Evolutionary conservation across 2,797 vertebrate species (phyloP).

Genomic region (Trachops cirrhosus): DNA sequence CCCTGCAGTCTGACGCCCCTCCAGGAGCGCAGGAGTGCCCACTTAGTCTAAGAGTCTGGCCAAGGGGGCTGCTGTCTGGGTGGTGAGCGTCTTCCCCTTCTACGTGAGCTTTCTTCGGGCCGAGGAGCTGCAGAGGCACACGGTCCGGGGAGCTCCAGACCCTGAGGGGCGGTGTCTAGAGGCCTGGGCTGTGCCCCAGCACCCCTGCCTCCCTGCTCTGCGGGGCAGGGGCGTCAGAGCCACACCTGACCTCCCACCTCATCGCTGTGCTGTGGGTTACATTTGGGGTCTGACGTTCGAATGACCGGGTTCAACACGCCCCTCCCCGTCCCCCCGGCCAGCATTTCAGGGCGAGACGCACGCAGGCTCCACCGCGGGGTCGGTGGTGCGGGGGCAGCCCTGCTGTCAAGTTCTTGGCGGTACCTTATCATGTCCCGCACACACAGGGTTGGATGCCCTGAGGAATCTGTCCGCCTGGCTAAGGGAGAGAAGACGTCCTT

Average conservation of each 20-base stretch:
- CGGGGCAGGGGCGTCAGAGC: rapidly evolving
- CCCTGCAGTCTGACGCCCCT: too few species aligned
- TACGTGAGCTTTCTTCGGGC: neutral
- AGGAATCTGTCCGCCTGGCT: rapidly evolving
- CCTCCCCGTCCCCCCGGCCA: rapidly evolving
- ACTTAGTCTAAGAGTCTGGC: neutral
- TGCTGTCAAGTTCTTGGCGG: rapidly evolving
- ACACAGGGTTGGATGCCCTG: rapidly evolving
- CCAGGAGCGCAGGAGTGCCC: neutral
- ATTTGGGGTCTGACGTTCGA: too few species aligned
- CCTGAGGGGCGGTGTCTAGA: neutral
- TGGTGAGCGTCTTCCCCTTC: too few species aligned
- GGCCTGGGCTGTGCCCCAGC: neutral
- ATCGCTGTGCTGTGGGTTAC: too few species aligned
- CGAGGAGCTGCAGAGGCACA: neutral
- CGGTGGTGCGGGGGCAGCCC: neutral
- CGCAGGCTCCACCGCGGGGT: neutral
- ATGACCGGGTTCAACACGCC: neutral
- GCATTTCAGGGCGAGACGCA: neutral
- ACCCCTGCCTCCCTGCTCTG: neutral
- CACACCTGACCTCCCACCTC: too few species aligned
- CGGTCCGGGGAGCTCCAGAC: neutral
- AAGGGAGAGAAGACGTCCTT: rapidly evolving
- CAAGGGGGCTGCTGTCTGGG: too few species aligned
- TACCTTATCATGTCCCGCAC: rapidly evolving